Base-by-base conservation (phyloP, 2,888 invertebrate genomes). In the Dicroscelio sp. region DNA sequence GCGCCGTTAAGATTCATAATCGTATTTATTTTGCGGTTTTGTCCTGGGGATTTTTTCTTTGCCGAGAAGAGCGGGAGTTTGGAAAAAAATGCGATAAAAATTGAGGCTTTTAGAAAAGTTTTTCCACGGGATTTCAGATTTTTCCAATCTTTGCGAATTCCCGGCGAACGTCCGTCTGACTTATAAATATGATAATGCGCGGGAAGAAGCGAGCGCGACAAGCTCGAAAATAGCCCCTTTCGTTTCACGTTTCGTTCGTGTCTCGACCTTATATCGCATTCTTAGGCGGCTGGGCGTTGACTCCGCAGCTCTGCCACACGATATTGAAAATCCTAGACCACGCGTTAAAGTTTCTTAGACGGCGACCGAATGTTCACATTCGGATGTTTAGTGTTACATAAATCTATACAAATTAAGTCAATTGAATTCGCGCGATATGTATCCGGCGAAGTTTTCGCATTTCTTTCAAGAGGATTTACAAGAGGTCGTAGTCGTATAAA, bases 111-210 rank as follows among this genome's bases (percentile, higher is more conserved):
- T 69, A 69, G 69, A 58, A 73, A 91, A 92, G 82, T 90, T 92
- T 90, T 90, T 88, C 82, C 58, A 43, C 78, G 33, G 75, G 85
- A 90, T 92, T 88, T 88, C 88, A 84, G 92, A 86, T 90, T 92
- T 90, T 91, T 90, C 88, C 90, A 90, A 92, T 92, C 88, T 92
- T 83, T 80, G 84, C 52, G 88, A 88, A 90, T 90, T 92, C 88
- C 75, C 84, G 73, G 73, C 52, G 80, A 90, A 79, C 88, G 90
- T 90, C 92, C 92, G 82, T 90, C 90, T 91, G 93, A 95, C 96
- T 96, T 96, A 96, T 96, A 96, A 96, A 96, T 96, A 96, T 96
- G 96, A 96, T 96, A 96, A 96, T 96, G 95, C 94, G 92, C 94
- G 93, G 94, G 85, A 86, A 84, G 94, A 94, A 95, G 94, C 93